Conservation (phyloP, 2,888 invertebrate genomes). For the Seira ritae region DNA sequence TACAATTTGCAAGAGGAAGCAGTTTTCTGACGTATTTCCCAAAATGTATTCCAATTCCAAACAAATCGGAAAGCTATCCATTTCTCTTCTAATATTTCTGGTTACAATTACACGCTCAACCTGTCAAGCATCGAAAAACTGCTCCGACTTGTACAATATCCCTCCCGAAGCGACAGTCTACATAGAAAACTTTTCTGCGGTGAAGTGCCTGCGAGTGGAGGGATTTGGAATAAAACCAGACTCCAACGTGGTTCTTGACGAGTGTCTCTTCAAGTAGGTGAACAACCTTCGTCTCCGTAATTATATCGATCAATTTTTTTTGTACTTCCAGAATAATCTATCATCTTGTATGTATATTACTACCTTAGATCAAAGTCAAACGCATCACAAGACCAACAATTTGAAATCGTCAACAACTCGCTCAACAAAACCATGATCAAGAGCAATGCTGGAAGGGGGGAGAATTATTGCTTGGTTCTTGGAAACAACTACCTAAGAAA, state of each 20-base stretch:
- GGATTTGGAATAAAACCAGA: constrained; percentile 64
- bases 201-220: constrained; percentile 67
- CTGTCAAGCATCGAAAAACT: constrained; percentile 44
- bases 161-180: constrained; percentile 31
- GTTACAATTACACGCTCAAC: background rate
- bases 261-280: constrained; percentile 68
- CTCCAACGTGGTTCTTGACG: constrained; percentile 63
- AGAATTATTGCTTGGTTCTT: constrained; percentile 58
- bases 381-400: constrained; percentile 61
- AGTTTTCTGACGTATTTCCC: too few relatives aligned
- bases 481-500: constrained; percentile 34
- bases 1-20: too few relatives aligned
- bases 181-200: constrained; percentile 68
- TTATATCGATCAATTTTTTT: too few relatives aligned
- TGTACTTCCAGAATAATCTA: background rate
- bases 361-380: constrained; percentile 36
- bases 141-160: constrained; percentile 34
- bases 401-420: constrained; percentile 44
- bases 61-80: too few relatives aligned
- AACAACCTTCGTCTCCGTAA: too few relatives aligned
- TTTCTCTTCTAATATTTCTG: background rate
- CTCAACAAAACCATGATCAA: constrained; percentile 51
- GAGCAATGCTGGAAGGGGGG: constrained; percentile 54
- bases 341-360: background rate
- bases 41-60: too few relatives aligned